A percentile compares a stretch with the other conserved stretches of the same genome.
Conservation (phyloP, 2,888 invertebrate species). For the Leptinotarsa haldemani region DNA sequence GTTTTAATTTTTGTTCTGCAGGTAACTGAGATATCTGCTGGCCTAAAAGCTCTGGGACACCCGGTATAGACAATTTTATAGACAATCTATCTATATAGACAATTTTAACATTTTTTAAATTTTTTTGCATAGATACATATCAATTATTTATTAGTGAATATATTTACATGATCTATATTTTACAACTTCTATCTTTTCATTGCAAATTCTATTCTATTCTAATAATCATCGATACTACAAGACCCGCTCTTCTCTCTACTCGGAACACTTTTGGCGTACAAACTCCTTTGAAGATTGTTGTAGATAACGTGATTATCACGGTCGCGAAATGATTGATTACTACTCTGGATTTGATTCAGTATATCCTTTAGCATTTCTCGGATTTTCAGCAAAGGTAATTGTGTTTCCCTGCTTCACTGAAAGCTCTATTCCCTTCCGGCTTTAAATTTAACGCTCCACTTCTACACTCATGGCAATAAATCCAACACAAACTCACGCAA, state of each 20-base stretch:
- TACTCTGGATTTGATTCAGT: neutral
- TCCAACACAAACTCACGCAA: slow-evolving; percentile 3
- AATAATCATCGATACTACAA: neutral
- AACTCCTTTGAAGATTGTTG: neutral
- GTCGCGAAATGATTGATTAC: neutral
- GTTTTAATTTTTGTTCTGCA: too few species aligned
- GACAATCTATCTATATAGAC: too few species aligned
- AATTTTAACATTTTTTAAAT: too few species aligned
- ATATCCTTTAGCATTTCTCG: neutral
- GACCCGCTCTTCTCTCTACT: neutral
- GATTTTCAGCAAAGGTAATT: slow-evolving; percentile 8
- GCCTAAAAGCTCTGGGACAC: too few species aligned
- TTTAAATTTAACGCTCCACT: neutral
- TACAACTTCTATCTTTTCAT: too few species aligned
- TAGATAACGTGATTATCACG: neutral
- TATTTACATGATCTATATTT: too few species aligned
- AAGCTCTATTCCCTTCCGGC: neutral
- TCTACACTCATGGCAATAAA: neutral
- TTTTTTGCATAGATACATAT: too few species aligned
- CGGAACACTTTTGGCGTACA: neutral
- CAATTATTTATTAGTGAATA: too few species aligned
- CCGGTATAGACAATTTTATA: too few species aligned
- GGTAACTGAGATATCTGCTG: too few species aligned
- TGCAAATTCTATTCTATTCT: too few species aligned
- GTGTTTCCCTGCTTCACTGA: neutral